A percentile compares a stretch with the other conserved stretches of the same genome.
Evolutionary conservation across 1,140 invertebrate genomes (phyloP).

Genomic region (Bathynomus jamesi): DNA sequence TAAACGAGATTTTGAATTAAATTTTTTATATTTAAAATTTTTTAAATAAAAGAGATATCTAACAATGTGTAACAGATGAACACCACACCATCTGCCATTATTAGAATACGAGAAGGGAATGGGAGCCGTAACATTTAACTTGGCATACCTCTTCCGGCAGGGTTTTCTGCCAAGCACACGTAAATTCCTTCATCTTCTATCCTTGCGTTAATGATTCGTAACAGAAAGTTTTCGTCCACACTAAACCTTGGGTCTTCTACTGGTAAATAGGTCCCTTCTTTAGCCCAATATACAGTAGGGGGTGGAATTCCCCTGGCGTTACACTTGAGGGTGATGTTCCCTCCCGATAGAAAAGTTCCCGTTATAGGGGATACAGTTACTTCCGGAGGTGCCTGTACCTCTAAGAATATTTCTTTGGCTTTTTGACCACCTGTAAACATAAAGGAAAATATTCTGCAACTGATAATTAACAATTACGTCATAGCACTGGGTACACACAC

Average conservation of each 20-base stretch:
- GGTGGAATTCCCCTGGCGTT: constrained; percentile 41
- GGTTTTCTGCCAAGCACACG: constrained; percentile 49
- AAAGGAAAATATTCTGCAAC: too few relatives aligned
- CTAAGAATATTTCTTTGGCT: constrained; percentile 36
- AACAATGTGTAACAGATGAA: too few relatives aligned
- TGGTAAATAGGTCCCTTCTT: constrained; percentile 32
- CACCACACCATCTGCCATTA: too few relatives aligned
- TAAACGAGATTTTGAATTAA: too few relatives aligned
- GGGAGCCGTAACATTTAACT: too few relatives aligned
- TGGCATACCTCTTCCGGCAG: constrained; percentile 42
- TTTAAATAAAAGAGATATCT: too few relatives aligned
- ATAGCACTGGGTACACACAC: too few relatives aligned
- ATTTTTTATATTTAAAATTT: too few relatives aligned
- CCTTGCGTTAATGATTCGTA: constrained; percentile 31
- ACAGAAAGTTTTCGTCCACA: not conserved
- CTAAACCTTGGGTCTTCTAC: not conserved
- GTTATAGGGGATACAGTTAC: constrained; percentile 38
- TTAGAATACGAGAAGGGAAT: too few relatives aligned
- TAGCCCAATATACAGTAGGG: constrained; percentile 43
- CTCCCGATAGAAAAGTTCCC: constrained; percentile 31
- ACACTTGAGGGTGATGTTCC: constrained; percentile 43
- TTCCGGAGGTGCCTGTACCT: constrained; percentile 43
- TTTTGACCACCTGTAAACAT: constrained; percentile 40
- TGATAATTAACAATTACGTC: too few relatives aligned
- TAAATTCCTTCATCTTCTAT: constrained; percentile 46